These are phyloP conservation scores for Leucophenga varia DNA, from an alignment of 1,140 invertebrate species.

Conservation along the genomic window DNA sequence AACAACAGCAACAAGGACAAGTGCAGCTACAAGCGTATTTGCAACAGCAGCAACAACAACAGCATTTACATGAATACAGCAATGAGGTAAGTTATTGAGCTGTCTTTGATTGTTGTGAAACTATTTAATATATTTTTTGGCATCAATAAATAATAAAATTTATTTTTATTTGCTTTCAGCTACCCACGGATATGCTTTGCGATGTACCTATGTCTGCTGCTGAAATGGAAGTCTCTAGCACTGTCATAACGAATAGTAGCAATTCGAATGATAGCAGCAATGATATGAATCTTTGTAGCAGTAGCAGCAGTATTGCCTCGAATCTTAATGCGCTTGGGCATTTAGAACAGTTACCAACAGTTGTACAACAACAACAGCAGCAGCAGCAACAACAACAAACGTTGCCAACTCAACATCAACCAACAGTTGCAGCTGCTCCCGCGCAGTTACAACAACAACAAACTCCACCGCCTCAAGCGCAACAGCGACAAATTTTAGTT, in stretches of 20 bases:
- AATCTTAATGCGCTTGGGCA: not conserved
- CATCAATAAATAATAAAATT: constrained; percentile 3
- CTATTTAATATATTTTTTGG: not conserved
- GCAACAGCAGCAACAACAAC: constrained; percentile 23
- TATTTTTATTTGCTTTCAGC: constrained; percentile 9
- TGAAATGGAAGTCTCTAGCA: constrained; percentile 55
- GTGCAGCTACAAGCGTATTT: constrained; percentile 42
- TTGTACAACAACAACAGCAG: constrained; percentile 14
- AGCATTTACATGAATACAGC: constrained; percentile 21
- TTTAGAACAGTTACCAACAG: constrained; percentile 21
- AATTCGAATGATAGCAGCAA: constrained; percentile 54
- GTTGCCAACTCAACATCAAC: constrained; percentile 17
- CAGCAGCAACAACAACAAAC: constrained; percentile 22
- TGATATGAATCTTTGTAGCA: constrained; percentile 39
- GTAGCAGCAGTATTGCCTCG: constrained; percentile 28
- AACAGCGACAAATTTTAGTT: constrained; percentile 44
- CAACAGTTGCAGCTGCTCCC: constrained; percentile 23
- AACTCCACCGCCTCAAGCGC: constrained; percentile 18
- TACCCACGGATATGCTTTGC: constrained; percentile 34
- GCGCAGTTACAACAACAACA: too few relatives aligned
- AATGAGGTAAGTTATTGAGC: constrained; percentile 29
- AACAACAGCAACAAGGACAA: constrained; percentile 26
- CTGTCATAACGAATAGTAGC: constrained; percentile 50
- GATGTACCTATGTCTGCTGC: constrained; percentile 52
- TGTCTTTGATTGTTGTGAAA: not conserved